Base-by-base conservation (phyloP, 2,113 vertebrate species). In the Hylia prasina region DNA sequence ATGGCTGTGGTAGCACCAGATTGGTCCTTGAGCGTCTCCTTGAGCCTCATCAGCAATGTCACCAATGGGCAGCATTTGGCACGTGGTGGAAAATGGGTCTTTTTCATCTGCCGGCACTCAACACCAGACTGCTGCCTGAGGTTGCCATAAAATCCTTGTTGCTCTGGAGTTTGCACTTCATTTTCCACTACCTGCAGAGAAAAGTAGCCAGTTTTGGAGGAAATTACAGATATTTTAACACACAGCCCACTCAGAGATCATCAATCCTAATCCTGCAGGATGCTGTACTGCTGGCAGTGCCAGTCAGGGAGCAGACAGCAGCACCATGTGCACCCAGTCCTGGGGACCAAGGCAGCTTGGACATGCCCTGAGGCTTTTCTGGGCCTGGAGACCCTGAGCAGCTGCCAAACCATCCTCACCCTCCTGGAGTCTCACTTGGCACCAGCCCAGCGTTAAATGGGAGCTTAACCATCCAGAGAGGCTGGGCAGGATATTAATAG, bases 401-500 rank as follows among this genome's bases (percentile, higher is more conserved):
- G 66, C n/a, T 35, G 12, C 78, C 73, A 73, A 73, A 80, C 22
- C 73, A 72, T 77, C 71, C 81, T 72, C 44, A 73, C 40, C 72
- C 39, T 57, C 51, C 58, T 65, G 1, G 63, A 87, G 84, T 63
- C 60, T 93, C 6, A 0, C 69, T 45, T 93, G 90, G 85, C 35
- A 1, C 60, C 21, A 6, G 56, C 42, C 87, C 92, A 87, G 78
- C 40, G 70, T 84, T 89, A 60, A 78, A 84, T 1, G 6, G n/a
- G 35, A 92, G 89, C 72, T 96, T 91, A 97, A 73, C 35, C 9
- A 39, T 35, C 9, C 21, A 0, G 69, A 81, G 93, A 86, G 66
- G 69, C 86, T 51, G 78, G 68, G 39, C 30, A 24, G 95, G 91
- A 70, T 77, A 95, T 95, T 89, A 87, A 91, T 63, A 94, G 93